A percentile compares a stretch with the other conserved stretches of the same genome.
Conservation (phyloP, 2,113 vertebrate genomes). For the Edolisoma coerulescens region DNA sequence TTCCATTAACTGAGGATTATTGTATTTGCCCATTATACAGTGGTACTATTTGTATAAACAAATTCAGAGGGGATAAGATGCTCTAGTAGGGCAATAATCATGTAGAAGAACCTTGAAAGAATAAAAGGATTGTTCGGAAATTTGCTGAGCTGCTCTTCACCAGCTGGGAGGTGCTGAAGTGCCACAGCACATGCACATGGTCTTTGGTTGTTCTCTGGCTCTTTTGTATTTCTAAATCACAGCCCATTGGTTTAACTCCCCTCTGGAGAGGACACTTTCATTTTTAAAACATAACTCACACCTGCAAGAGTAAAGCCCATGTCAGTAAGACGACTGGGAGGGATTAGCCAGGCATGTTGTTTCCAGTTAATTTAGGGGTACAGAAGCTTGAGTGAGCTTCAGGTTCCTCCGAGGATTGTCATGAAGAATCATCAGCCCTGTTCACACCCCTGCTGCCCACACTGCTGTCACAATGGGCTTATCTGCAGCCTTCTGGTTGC, state of each 20-base stretch:
- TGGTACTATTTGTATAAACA: background rate
- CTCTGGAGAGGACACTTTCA: background rate
- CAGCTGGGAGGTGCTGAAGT: background rate
- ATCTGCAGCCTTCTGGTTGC: background rate
- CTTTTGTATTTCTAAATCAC: background rate
- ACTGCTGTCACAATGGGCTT: background rate
- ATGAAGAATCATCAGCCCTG: rapidly evolving
- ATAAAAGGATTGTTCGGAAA: background rate
- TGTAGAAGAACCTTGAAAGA: background rate
- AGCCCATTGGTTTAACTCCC: background rate
- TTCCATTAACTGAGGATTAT: background rate
- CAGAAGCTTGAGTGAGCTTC: background rate
- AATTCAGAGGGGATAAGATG: background rate
- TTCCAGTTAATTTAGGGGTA: background rate
- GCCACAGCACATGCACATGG: background rate
- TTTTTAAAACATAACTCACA: background rate
- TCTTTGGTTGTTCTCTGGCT: background rate
- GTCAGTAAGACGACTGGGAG: background rate
- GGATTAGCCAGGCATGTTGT: background rate
- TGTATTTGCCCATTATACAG: background rate
- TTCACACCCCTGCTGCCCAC: background rate
- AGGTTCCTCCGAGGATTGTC: background rate
- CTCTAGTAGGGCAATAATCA: background rate
- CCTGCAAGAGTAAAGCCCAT: background rate
- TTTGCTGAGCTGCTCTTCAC: background rate